Conservation (phyloP, 2,113 vertebrate genomes). For the Pedionomus torquatus region DNA sequence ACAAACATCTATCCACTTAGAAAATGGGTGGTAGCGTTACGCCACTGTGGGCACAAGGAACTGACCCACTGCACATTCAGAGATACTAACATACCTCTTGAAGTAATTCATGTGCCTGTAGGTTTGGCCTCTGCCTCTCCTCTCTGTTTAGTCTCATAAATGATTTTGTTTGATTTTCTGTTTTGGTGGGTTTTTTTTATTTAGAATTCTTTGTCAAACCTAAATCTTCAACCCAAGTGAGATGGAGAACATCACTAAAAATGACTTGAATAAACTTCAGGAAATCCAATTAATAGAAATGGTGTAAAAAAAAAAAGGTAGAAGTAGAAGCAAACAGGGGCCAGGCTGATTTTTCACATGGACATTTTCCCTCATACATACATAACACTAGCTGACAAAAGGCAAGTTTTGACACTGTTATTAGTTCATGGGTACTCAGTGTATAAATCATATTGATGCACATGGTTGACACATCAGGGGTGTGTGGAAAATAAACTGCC, state of each 20-base stretch:
- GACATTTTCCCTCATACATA: not conserved
- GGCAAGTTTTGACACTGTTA: conserved; percentile 23
- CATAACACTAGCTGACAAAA: not conserved
- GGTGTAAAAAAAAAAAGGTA: not conserved
- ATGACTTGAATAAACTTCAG: not conserved
- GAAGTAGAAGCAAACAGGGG: not conserved
- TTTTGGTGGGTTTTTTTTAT: not conserved
- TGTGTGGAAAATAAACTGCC: conserved; percentile 54
- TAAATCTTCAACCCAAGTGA: not conserved
- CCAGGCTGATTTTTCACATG: not conserved
- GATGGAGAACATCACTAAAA: not conserved
- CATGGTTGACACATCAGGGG: not conserved
- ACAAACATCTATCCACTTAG: not conserved
- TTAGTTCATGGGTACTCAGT: not conserved
- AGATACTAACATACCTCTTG: not conserved
- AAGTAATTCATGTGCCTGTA: not conserved
- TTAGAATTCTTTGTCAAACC: not conserved
- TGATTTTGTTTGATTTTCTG: not conserved
- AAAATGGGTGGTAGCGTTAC: accelerated
- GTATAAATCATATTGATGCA: conserved; percentile 4
- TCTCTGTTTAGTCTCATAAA: not conserved
- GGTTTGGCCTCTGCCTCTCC: not conserved
- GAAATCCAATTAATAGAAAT: not conserved
- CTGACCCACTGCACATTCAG: not conserved
- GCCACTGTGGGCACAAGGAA: not conserved